Evolutionary conservation across 2,113 vertebrate species (phyloP).

Genomic region (Neofelis nebulosa): DNA sequence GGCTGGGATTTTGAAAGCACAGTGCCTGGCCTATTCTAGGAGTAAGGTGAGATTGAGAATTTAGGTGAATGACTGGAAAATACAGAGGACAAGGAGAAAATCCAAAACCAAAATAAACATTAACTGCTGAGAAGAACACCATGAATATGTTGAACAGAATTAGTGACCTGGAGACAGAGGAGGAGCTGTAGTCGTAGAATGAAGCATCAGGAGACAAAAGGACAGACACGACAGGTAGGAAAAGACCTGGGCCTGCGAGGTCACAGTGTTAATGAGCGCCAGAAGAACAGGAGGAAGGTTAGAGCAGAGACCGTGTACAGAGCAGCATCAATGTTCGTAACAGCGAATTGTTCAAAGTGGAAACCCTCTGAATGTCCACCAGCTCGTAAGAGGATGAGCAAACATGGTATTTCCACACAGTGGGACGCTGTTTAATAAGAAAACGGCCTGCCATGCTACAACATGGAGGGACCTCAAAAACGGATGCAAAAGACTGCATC

Average conservation of each 20-base stretch:
- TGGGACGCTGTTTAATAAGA: accelerated
- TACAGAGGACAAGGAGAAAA: neutral
- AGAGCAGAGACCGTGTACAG: accelerated
- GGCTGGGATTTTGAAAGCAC: neutral
- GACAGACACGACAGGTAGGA: no score
- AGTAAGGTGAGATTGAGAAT: neutral
- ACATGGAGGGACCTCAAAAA: neutral
- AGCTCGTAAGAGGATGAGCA: accelerated
- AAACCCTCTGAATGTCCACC: accelerated
- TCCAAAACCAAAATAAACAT: neutral
- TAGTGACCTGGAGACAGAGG: neutral
- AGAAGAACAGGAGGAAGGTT: neutral
- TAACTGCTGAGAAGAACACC: neutral
- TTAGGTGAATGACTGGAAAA: neutral
- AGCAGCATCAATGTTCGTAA: accelerated
- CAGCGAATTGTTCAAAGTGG: neutral
- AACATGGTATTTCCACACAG: neutral
- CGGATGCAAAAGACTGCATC: accelerated
- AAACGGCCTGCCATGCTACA: neutral
- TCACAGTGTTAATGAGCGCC: accelerated
- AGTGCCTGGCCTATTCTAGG: accelerated
- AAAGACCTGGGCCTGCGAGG: accelerated
- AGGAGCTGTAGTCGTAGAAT: accelerated
- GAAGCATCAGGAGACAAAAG: neutral
- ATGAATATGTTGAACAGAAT: neutral